These are phyloP conservation scores for Kryphioiulus occultus DNA, from an alignment of 2,888 invertebrate species.

Conservation along the genomic window DNA sequence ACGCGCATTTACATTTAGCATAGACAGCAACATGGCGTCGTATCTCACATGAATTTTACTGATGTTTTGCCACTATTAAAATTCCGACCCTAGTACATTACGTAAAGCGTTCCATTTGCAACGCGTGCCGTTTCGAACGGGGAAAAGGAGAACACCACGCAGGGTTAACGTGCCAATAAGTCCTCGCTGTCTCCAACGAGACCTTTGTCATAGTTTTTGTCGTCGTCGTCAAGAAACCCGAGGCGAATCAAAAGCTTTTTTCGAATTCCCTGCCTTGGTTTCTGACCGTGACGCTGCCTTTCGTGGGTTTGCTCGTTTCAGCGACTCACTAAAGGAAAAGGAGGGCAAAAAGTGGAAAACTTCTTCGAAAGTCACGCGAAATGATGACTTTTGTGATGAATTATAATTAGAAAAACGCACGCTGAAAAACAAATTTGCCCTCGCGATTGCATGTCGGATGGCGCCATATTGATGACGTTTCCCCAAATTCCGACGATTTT, in stretches of 20 bases:
- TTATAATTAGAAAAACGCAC: not conserved
- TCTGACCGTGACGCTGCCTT: constrained; percentile 16
- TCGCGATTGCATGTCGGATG: not conserved
- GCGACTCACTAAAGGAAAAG: not conserved
- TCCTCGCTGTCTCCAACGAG: not conserved
- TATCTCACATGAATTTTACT: too few species aligned
- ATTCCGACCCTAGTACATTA: not conserved
- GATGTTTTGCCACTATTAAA: too few species aligned
- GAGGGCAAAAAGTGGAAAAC: not conserved
- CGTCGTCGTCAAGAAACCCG: not conserved
- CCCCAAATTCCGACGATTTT: not conserved
- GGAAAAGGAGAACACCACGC: not conserved
- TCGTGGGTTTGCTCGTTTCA: not conserved
- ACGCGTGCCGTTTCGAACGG: not conserved
- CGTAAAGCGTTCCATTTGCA: not conserved
- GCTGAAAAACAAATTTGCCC: not conserved
- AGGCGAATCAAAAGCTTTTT: not conserved
- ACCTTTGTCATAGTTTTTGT: not conserved
- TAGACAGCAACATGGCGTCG: too few species aligned
- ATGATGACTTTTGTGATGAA: not conserved
- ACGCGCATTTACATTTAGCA: too few species aligned
- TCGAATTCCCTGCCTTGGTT: not conserved
- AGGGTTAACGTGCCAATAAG: not conserved
- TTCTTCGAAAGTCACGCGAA: not conserved
- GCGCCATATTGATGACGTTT: not conserved